These are phyloP conservation scores for Rhinoraja longicauda DNA, from an alignment of 2,797 vertebrate genomes.

Conservation along the genomic window DNA sequence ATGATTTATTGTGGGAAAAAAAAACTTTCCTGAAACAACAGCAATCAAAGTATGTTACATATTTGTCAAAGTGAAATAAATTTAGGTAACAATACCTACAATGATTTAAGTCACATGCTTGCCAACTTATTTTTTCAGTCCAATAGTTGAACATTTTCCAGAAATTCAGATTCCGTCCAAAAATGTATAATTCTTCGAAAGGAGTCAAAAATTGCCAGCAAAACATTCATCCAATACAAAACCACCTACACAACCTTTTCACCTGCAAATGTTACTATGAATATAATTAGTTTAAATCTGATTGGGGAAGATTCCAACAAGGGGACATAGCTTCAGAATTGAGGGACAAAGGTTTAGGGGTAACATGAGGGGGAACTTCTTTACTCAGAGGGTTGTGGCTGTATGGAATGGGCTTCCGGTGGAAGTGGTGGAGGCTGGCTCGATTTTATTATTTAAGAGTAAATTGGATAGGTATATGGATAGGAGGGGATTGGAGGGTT, in stretches of 20 bases:
- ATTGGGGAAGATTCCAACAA: no score
- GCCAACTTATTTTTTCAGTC: background rate
- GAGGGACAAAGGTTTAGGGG: no score
- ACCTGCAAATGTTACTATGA: background rate
- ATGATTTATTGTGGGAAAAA: background rate
- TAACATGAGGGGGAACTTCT: no score
- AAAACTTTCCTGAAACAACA: background rate
- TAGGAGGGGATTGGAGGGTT: no score
- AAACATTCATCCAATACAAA: no score
- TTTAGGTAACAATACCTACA: background rate
- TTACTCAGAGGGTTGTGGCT: no score
- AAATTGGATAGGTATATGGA: no score
- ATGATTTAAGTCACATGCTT: background rate
- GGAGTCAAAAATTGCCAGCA: background rate
- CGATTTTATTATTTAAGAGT: no score
- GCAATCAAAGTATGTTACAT: background rate
- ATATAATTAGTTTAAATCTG: background rate
- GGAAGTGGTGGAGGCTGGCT: no score
- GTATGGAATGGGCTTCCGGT: no score
- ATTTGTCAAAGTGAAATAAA: background rate
- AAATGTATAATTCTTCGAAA: background rate
- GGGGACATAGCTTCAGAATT: no score
- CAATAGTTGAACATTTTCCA: background rate
- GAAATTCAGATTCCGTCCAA: background rate
- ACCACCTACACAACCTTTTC: background rate